Conservation (phyloP, 2,113 vertebrate genomes). For the Podarcis raffonei region DNA sequence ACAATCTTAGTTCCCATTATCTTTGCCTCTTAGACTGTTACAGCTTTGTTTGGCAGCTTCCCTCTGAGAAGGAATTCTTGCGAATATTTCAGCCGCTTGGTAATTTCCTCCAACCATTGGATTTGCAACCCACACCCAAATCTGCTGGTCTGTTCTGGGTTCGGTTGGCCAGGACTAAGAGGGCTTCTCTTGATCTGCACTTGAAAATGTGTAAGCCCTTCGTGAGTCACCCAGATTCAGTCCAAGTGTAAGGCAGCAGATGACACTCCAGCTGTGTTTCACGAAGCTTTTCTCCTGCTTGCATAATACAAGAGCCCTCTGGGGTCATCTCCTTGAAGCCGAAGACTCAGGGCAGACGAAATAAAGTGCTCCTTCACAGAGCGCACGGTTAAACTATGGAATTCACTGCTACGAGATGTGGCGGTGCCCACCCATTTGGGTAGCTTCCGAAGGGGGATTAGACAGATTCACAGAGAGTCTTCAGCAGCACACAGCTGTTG, state of each 20-base stretch:
- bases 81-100: constrained; percentile 19
- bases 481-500: no score
- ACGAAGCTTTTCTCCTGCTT: background rate
- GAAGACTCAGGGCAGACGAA: no score
- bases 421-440: no score
- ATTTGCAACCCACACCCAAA: background rate
- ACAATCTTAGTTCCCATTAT: constrained; percentile 24
- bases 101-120: constrained; percentile 45
- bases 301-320: no score
- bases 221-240: background rate
- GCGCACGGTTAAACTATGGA: no score
- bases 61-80: constrained; percentile 7
- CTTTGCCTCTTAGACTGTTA: background rate
- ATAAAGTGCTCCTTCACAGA: no score
- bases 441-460: no score
- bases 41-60: constrained; percentile 10
- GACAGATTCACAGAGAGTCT: no score
- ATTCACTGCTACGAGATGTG: no score
- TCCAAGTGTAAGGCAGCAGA: background rate
- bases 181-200: background rate
- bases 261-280: background rate
- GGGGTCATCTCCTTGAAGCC: no score
- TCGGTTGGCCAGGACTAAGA: constrained; percentile 1
- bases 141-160: constrained; percentile 10
- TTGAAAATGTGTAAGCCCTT: background rate